These are phyloP conservation scores for Drosophila burlai DNA, from an alignment of 1,140 invertebrate species.

Conservation along the genomic window DNA sequence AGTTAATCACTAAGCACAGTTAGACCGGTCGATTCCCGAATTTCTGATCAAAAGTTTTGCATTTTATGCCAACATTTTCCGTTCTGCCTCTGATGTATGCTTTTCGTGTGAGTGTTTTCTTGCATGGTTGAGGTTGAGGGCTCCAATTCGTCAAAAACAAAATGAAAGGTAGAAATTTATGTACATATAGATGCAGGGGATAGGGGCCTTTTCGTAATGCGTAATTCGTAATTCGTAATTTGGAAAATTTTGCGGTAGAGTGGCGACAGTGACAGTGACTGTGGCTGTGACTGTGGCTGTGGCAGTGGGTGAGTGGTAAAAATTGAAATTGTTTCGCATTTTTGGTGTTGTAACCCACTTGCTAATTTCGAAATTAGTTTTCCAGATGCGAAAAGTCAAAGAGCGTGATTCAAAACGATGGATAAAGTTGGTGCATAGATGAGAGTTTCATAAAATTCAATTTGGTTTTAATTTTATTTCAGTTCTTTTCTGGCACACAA, in stretches of 20 bases:
- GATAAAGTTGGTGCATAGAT: slow-evolving; percentile 53
- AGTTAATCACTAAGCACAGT: slow-evolving; percentile 16
- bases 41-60: slow-evolving; percentile 67
- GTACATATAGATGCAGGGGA: slow-evolving; percentile 24
- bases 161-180: slow-evolving; percentile 24
- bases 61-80: slow-evolving; percentile 84
- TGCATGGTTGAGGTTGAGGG: slow-evolving; percentile 4
- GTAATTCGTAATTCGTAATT: slow-evolving; percentile 22
- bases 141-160: slow-evolving; percentile 37
- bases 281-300: slow-evolving; percentile 1
- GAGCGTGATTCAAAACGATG: slow-evolving; percentile 64
- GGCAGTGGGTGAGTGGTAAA: slow-evolving; percentile 9
- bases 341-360: slow-evolving; percentile 33
- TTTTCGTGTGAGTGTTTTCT: slow-evolving; percentile 16
- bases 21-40: slow-evolving; percentile 43
- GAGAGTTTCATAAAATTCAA: slow-evolving; percentile 50
- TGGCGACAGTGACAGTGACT: slow-evolving; percentile 1
- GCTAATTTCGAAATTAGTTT: slow-evolving; percentile 50
- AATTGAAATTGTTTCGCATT: slow-evolving; percentile 48
- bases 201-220: slow-evolving; percentile 2
- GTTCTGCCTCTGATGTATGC: slow-evolving; percentile 39
- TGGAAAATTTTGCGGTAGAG: slow-evolving; percentile 28
- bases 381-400: slow-evolving; percentile 57
- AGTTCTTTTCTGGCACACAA: slow-evolving; percentile 24
- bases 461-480: slow-evolving; percentile 31